Percentiles rank a stretch among this genome's conserved stretches.
phyloP scores from a whole-genome alignment of 2,113 vertebrate species.

The Agapornis roseicollis region DNA sequence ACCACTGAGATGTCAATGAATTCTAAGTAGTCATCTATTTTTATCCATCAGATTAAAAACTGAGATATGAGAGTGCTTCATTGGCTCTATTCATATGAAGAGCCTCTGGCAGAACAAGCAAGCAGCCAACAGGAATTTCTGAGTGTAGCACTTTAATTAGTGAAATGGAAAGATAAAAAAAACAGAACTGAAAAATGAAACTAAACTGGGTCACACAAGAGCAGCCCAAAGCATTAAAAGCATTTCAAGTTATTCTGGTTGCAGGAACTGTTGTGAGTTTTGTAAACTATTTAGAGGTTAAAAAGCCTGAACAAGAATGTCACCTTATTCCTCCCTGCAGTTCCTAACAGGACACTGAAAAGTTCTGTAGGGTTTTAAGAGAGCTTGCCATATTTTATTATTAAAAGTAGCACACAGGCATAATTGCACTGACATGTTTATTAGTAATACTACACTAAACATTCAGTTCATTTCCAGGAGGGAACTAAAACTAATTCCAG shows the following conservation, averaged over 20 bases:
- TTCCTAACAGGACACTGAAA: not conserved
- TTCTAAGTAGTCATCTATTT: not conserved
- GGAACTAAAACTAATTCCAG: not conserved
- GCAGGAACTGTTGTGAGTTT: not conserved
- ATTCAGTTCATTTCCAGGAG: not conserved
- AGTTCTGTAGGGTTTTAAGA: not conserved
- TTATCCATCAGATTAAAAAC: not conserved
- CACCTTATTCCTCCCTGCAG: not conserved
- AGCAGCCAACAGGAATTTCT: conserved; percentile 20
- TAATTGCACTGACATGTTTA: not conserved
- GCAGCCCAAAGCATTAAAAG: conserved; percentile 26
- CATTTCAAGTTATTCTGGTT: not conserved
- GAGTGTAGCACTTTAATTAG: conserved; percentile 40
- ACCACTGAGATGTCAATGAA: not conserved
- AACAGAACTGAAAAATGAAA: not conserved
- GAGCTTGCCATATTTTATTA: not conserved
- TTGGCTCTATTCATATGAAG: not conserved
- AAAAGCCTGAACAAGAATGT: not conserved
- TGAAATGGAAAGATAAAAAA: conserved; percentile 11
- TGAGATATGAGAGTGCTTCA: not conserved
- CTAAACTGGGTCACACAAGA: conserved; percentile 30
- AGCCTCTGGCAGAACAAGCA: conserved; percentile 12
- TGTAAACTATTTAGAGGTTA: not conserved
- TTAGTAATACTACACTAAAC: not conserved
- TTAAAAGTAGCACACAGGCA: not conserved